Percentiles rank a stretch among this genome's conserved stretches.
Evolutionary conservation across 2,113 vertebrate species (phyloP).

Genomic region (Madoqua kirkii): DNA sequence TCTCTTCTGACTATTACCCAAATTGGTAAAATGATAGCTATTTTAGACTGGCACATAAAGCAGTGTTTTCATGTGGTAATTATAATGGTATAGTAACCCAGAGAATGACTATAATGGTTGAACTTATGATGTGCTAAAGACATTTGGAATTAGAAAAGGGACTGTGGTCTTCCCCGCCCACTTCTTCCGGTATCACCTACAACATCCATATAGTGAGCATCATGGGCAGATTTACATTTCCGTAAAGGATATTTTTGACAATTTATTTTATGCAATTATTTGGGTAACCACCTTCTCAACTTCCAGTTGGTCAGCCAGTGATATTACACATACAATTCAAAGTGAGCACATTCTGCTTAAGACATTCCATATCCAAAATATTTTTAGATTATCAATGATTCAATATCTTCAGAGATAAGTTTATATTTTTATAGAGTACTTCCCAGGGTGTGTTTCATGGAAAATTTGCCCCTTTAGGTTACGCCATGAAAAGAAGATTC

Average conservation of each 20-base stretch:
- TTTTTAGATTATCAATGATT: neutral
- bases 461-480: neutral
- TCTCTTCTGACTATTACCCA: neutral
- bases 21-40: neutral
- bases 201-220: neutral
- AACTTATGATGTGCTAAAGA: neutral
- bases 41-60: neutral
- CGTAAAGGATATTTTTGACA: neutral
- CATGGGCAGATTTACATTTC: neutral
- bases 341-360: neutral
- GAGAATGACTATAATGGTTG: neutral
- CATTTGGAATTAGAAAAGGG: constrained; percentile 9
- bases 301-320: neutral
- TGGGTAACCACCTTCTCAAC: neutral
- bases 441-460: neutral
- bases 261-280: neutral
- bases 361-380: neutral
- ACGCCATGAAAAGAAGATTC: neutral
- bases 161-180: neutral
- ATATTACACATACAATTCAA: neutral
- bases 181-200: neutral
- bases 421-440: neutral
- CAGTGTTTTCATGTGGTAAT: neutral
- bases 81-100: neutral
- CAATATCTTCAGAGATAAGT: neutral